Conservation (phyloP, 2,113 vertebrate genomes). For the Megaleporinus macrocephalus region DNA sequence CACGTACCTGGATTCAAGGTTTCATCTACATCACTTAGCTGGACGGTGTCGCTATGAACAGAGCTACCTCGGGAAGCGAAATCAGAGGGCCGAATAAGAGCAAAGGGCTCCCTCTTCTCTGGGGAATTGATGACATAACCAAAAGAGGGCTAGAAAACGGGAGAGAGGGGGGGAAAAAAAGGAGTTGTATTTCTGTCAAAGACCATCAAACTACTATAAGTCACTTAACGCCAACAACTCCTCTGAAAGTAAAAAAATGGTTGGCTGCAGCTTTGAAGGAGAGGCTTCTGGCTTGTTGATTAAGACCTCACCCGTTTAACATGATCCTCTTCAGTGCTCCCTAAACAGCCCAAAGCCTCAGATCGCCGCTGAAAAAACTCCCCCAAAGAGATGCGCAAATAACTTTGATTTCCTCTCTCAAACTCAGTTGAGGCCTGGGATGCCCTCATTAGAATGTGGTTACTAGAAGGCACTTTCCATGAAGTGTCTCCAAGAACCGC, state of each 20-base stretch:
- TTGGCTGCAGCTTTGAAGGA: background rate
- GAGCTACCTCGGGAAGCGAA: constrained; percentile 63
- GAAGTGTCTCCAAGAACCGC: constrained; percentile 78
- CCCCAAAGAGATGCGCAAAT: constrained; percentile 89
- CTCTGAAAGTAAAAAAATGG: too few relatives aligned
- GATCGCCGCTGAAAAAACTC: constrained; percentile 93
- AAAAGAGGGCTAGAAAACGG: constrained; percentile 87
- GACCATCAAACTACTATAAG: too few relatives aligned
- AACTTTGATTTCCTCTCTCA: constrained; percentile 81
- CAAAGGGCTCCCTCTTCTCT: constrained; percentile 87
- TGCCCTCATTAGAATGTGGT: constrained; percentile 76
- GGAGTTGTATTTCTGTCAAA: background rate
- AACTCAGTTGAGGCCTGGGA: constrained; percentile 79
- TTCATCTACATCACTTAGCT: constrained; percentile 69
- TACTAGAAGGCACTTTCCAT: constrained; percentile 79
- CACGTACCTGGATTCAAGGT: constrained; percentile 81
- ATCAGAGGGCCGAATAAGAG: constrained; percentile 82
- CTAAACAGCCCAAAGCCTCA: constrained; percentile 93
- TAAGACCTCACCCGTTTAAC: constrained; percentile 86
- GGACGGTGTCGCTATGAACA: constrained; percentile 64
- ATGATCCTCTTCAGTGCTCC: constrained; percentile 65
- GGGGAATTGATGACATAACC: constrained; percentile 94
- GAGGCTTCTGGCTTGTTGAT: background rate
- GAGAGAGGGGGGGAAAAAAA: background rate
- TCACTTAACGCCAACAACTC: too few relatives aligned